Conservation (phyloP, 2,888 invertebrate species). For the Drosophila suboccidentalis region DNA sequence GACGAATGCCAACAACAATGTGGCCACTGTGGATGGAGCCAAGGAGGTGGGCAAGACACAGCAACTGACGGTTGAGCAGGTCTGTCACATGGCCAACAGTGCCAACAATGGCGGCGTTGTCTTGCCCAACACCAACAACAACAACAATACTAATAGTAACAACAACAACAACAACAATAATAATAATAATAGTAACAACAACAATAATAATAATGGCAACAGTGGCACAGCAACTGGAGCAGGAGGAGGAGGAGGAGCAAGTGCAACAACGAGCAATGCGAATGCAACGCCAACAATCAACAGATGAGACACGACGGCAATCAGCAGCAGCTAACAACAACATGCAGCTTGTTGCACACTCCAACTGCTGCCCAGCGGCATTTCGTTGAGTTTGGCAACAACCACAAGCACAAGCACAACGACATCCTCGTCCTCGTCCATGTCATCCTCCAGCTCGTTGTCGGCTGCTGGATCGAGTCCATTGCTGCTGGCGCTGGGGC, state of each 20-base stretch:
- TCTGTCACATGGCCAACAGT: slow-evolving; percentile 50
- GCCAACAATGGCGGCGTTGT: slow-evolving; percentile 73
- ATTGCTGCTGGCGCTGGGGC: slow-evolving; percentile 47
- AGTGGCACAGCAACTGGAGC: slow-evolving; percentile 18
- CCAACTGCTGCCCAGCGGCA: slow-evolving; percentile 58
- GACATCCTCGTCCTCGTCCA: slow-evolving; percentile 18
- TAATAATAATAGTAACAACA: slow-evolving; percentile 22
- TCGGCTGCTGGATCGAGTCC: slow-evolving; percentile 34
- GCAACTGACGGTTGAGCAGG: slow-evolving; percentile 69
- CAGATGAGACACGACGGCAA: slow-evolving; percentile 85
- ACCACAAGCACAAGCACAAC: slow-evolving; percentile 16
- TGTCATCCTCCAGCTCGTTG: slow-evolving; percentile 8
- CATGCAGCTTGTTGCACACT: slow-evolving; percentile 49
- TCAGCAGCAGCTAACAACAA: slow-evolving; percentile 70
- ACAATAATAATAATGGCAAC: slow-evolving; percentile 33
- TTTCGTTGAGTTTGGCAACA: slow-evolving; percentile 49
- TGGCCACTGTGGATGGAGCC: slow-evolving; percentile 12
- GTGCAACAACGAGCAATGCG: slow-evolving; percentile 60
- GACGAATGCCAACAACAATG: slow-evolving; percentile 67
- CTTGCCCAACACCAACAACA: slow-evolving; percentile 49
- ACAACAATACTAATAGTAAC: slow-evolving; percentile 30
- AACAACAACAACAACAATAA: slow-evolving; percentile 26
- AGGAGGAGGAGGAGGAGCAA: slow-evolving; percentile 45
- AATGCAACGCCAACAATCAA: slow-evolving; percentile 83
- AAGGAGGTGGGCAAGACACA: slow-evolving; percentile 68